Evolutionary conservation across 2,797 vertebrate genomes (phyloP).

Genomic region (Artibeus jamaicensis): DNA sequence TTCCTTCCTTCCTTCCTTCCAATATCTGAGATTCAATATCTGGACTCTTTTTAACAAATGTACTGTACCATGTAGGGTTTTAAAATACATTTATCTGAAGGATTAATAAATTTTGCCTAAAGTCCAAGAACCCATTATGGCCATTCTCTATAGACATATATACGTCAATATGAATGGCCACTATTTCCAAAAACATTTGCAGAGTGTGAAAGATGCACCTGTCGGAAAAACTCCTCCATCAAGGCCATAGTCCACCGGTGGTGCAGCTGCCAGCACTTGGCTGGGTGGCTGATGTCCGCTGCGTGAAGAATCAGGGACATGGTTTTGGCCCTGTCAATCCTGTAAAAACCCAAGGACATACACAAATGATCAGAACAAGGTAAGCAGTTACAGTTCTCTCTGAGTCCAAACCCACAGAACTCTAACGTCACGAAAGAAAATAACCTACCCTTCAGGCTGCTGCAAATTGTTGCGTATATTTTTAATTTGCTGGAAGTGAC

Average conservation of each 20-base stretch:
- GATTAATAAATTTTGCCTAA: neutral
- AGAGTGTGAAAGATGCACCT: slow-evolving; percentile 85
- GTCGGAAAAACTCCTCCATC: slow-evolving; percentile 99
- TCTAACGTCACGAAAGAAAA: neutral
- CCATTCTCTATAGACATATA: neutral
- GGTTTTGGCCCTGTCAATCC: slow-evolving; percentile 96
- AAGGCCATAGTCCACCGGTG: slow-evolving; percentile 96
- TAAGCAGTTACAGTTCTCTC: slow-evolving; percentile 55
- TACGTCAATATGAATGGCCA: neutral
- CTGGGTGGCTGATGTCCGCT: slow-evolving; percentile 98
- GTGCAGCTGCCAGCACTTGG: slow-evolving; percentile 95
- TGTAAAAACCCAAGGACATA: slow-evolving; percentile 83
- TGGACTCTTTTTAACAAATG: neutral
- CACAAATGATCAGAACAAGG: slow-evolving; percentile 74
- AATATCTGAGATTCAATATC: neutral
- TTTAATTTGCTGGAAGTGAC: slow-evolving; percentile 99
- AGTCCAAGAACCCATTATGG: neutral
- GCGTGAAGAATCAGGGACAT: slow-evolving; percentile 98
- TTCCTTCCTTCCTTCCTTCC: neutral
- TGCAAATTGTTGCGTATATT: slow-evolving; percentile 93
- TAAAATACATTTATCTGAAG: neutral
- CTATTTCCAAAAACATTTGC: slow-evolving; percentile 13
- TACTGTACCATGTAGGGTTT: neutral
- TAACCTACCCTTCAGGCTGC: slow-evolving; percentile 91
- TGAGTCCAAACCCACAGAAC: slow-evolving; percentile 6